A percentile compares a stretch with the other conserved stretches of the same genome.
These are phyloP conservation scores for Pachycephala philippinensis DNA, from an alignment of 2,113 vertebrate genomes.

Conservation along the genomic window DNA sequence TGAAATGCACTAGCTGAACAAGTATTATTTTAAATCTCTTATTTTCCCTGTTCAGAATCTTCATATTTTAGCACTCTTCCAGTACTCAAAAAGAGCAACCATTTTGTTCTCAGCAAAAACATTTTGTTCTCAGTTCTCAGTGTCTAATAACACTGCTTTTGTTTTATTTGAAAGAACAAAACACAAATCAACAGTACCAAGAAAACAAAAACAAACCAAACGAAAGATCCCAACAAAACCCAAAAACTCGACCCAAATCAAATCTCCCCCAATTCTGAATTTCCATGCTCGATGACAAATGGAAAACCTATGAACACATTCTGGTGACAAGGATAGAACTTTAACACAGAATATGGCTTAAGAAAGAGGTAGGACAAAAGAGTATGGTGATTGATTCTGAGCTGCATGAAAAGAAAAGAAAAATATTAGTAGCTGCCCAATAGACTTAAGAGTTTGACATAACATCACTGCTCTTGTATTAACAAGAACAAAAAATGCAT, in stretches of 20 bases:
- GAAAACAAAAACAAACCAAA: background rate
- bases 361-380: background rate
- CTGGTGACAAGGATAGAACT: background rate
- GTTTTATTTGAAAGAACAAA: background rate
- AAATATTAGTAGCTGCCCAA: background rate
- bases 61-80: background rate
- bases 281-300: background rate
- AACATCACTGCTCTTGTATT: background rate
- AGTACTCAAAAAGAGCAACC: background rate
- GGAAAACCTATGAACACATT: background rate
- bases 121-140: background rate
- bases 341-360: background rate
- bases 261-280: rapidly evolving
- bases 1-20: background rate
- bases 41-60: background rate
- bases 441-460: background rate
- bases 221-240: background rate
- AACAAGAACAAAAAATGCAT: background rate
- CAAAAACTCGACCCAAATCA: background rate
- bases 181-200: background rate
- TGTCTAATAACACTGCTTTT: background rate
- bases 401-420: background rate
- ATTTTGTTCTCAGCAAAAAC: background rate
- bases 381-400: background rate
- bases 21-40: background rate